Conservation (phyloP, 2,113 vertebrate species). For the Thermophis baileyi region DNA sequence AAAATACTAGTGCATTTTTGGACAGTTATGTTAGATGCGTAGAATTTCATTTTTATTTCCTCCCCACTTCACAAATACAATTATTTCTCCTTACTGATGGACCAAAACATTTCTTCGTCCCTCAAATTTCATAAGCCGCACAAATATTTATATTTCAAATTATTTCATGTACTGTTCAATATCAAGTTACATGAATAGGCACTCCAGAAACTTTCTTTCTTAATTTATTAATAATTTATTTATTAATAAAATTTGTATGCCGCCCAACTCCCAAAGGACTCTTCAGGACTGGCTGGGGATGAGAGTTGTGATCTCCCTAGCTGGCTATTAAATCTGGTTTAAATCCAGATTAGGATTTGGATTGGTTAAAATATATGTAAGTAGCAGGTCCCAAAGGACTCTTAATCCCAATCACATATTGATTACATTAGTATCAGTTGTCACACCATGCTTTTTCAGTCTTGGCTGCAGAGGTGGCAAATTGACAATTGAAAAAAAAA, state of each 20-base stretch:
- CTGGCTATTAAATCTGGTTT: no score
- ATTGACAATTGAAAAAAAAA: background rate
- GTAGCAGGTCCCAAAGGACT: no score
- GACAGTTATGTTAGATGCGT: background rate
- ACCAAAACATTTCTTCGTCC: background rate
- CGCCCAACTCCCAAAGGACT: no score
- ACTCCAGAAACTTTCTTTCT: no score
- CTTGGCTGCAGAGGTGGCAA: background rate
- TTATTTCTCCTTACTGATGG: background rate
- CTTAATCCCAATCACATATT: background rate
- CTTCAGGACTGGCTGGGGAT: no score
- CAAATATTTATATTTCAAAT: background rate
- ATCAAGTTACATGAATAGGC: no score
- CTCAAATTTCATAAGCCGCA: background rate
- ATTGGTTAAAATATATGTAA: no score
- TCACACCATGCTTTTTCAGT: background rate
- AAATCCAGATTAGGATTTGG: no score
- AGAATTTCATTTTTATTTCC: background rate
- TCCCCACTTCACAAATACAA: background rate
- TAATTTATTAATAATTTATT: no score
- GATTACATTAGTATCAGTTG: background rate
- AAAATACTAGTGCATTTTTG: background rate
- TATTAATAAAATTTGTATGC: no score
- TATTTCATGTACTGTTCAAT: background rate
- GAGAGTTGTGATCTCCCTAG: no score